Percentiles rank a stretch among this genome's conserved stretches.
Evolutionary conservation across 2,797 vertebrate genomes (phyloP).

Genomic region (Gymnopithys bicolor): DNA sequence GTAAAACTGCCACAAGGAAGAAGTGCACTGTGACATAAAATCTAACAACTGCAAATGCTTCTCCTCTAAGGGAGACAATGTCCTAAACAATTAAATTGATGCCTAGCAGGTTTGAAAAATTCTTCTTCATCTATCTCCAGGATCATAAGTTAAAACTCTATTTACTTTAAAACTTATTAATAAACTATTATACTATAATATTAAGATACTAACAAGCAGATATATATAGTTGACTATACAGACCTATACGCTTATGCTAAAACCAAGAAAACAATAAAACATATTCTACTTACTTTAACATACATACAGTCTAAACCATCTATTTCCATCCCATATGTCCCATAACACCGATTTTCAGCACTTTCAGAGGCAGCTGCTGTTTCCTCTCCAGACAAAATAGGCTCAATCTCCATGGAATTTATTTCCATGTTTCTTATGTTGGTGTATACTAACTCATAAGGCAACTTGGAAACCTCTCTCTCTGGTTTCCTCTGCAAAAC

Average conservation of each 20-base stretch:
- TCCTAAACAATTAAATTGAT: background rate
- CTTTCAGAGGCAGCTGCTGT: background rate
- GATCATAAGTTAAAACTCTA: background rate
- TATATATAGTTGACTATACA: background rate
- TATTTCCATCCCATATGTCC: conserved; percentile 71
- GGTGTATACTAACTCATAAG: background rate
- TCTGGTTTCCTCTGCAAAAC: conserved; percentile 35
- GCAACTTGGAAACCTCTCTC: background rate
- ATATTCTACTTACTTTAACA: conserved; percentile 83
- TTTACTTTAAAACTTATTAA: background rate
- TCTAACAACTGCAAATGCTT: background rate
- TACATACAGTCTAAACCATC: conserved; percentile 86
- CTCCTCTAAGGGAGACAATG: background rate
- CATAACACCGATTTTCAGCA: background rate
- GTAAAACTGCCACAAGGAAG: background rate
- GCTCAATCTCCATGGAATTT: background rate
- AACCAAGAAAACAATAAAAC: background rate
- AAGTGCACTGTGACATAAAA: background rate
- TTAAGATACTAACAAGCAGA: background rate
- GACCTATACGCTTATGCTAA: background rate
- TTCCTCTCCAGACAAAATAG: background rate
- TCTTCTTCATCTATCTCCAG: background rate
- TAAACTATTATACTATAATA: background rate
- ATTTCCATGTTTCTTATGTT: background rate
- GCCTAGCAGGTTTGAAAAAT: background rate